A percentile compares a stretch with the other conserved stretches of the same genome.
These are phyloP conservation scores for Pandemis corylana DNA, from an alignment of 2,888 invertebrate species.

Conservation along the genomic window DNA sequence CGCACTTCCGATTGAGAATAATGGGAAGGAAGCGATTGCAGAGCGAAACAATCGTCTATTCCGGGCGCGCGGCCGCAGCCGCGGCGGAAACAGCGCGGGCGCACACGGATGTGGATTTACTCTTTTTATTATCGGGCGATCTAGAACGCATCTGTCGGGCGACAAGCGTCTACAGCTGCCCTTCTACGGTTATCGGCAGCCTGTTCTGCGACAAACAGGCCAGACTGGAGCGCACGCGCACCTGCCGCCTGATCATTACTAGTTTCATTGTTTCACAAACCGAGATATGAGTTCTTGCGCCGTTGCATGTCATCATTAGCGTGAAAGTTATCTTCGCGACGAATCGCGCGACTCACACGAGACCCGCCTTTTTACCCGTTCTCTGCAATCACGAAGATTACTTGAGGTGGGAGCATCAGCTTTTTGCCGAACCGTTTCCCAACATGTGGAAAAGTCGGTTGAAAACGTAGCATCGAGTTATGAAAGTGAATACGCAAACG, in stretches of 20 bases:
- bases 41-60: constrained; percentile 76
- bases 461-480: constrained; percentile 79
- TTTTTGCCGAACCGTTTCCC: constrained; percentile 75
- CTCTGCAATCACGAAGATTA: constrained; percentile 70
- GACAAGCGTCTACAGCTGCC: constrained; percentile 78
- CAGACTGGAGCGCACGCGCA: constrained; percentile 65
- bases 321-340: constrained; percentile 70
- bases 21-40: constrained; percentile 78
- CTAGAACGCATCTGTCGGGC: constrained; percentile 81
- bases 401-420: constrained; percentile 75
- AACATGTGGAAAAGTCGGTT: constrained; percentile 77
- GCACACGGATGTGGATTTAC: constrained; percentile 77
- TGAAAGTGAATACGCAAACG: constrained; percentile 79
- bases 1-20: constrained; percentile 74
- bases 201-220: constrained; percentile 56
- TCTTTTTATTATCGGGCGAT: constrained; percentile 79
- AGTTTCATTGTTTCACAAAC: constrained; percentile 48
- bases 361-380: constrained; percentile 64
- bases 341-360: constrained; percentile 65
- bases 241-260: constrained; percentile 58
- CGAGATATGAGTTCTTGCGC: constrained; percentile 52
- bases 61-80: constrained; percentile 69
- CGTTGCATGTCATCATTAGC: constrained; percentile 64
- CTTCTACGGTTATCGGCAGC: constrained; percentile 69
- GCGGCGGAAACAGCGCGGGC: constrained; percentile 75